Percentiles rank a stretch among this genome's conserved stretches.
Conservation (phyloP, 2,113 vertebrate species). For the Eulemur rufifrons region DNA sequence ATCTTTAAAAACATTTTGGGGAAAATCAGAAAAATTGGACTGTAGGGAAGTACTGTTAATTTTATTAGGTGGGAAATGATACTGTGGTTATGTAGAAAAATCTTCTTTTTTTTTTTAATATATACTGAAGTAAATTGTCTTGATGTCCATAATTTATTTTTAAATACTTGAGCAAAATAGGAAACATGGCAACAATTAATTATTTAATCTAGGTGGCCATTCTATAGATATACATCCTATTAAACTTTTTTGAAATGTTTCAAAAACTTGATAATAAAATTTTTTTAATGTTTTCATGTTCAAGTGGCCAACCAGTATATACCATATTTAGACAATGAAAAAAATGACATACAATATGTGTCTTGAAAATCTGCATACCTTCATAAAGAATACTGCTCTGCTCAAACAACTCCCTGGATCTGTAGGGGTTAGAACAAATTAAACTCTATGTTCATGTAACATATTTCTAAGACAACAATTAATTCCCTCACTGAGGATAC, state of each 20-base stretch:
- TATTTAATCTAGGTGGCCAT: background rate
- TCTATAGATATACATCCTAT: background rate
- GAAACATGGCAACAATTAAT: background rate
- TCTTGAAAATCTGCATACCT: constrained; percentile 25
- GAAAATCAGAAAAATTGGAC: too few relatives aligned
- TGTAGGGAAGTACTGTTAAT: too few relatives aligned
- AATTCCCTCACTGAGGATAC: background rate
- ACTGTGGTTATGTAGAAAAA: too few relatives aligned
- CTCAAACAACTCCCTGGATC: background rate
- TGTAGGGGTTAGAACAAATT: background rate
- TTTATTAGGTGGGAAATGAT: too few relatives aligned
- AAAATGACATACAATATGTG: background rate
- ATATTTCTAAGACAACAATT: background rate
- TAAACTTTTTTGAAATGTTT: background rate
- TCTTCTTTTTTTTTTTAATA: too few relatives aligned
- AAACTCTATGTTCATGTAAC: background rate
- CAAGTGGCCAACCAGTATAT: background rate
- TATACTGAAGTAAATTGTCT: too few relatives aligned
- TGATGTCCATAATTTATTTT: background rate
- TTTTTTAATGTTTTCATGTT: background rate
- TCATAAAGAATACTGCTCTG: background rate
- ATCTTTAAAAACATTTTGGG: too few relatives aligned
- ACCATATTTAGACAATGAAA: background rate
- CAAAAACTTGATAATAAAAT: background rate
- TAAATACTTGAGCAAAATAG: too few relatives aligned